A percentile compares a stretch with the other conserved stretches of the same genome.
phyloP scores from a whole-genome alignment of 2,888 invertebrate genomes.

The Trichopoda pennipes region DNA sequence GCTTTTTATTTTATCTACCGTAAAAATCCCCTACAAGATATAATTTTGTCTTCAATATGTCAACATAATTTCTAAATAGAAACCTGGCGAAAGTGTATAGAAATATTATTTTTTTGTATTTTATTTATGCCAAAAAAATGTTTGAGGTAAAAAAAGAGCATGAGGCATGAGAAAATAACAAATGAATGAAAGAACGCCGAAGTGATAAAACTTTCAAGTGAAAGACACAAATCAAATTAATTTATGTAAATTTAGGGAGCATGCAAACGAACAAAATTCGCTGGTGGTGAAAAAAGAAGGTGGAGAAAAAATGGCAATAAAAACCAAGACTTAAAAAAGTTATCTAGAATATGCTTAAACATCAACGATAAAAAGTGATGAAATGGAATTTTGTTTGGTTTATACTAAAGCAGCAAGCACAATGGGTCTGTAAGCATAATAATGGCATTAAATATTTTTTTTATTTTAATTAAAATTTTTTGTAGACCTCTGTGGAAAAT shows the following conservation, averaged over 20 bases:
- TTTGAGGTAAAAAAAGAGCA: constrained; percentile 12
- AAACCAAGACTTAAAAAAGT: constrained; percentile 57
- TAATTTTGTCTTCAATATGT: constrained; percentile 68
- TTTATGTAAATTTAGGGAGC: constrained; percentile 67
- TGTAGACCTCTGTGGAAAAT: too few species aligned
- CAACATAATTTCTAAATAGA: constrained; percentile 61
- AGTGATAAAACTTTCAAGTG: constrained; percentile 66
- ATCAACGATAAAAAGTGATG: constrained; percentile 49
- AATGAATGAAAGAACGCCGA: constrained; percentile 8
- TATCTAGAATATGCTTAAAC: constrained; percentile 47
- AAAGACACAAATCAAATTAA: constrained; percentile 69
- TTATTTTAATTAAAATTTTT: too few species aligned
- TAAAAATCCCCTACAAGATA: constrained; percentile 50
- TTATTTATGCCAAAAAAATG: constrained; percentile 3
- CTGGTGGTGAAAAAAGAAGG: constrained; percentile 40
- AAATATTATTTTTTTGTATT: constrained; percentile 24
- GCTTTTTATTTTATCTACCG: constrained; percentile 43
- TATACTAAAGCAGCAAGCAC: neutral
- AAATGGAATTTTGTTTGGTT: constrained; percentile 30
- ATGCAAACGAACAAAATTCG: constrained; percentile 63
- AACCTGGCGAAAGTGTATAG: neutral
- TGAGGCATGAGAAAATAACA: neutral
- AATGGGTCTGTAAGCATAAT: neutral
- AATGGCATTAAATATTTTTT: neutral
- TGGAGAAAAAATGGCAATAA: constrained; percentile 56